Percentiles rank a stretch among this genome's conserved stretches.
These are phyloP conservation scores for Nylanderia fulva DNA, from an alignment of 1,140 invertebrate genomes.

Conservation along the genomic window DNA sequence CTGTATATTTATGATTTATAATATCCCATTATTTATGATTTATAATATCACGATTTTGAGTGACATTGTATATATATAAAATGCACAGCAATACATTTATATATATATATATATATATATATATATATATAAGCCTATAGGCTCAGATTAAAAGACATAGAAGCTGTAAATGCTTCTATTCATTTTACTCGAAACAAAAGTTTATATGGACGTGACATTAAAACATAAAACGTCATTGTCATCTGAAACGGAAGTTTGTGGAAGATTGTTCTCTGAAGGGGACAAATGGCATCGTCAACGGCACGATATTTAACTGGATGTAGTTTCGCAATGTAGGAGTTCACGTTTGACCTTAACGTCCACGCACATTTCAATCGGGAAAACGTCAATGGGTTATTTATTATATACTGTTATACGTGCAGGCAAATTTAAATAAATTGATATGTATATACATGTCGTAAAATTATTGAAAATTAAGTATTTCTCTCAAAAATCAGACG, in stretches of 20 bases:
- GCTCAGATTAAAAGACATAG: neutral
- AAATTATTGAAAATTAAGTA: neutral
- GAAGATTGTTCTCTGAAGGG: neutral
- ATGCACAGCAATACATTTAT: neutral
- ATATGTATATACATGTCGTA: neutral
- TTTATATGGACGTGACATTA: slow-evolving; percentile 27
- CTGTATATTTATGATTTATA: slow-evolving; percentile 15
- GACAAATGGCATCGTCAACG: slow-evolving; percentile 25
- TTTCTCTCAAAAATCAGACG: neutral
- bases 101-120: too few relatives aligned
- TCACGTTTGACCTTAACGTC: slow-evolving; percentile 68
- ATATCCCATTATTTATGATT: neutral
- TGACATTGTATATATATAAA: neutral
- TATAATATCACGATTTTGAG: slow-evolving; percentile 36
- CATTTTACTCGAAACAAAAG: slow-evolving; percentile 15
- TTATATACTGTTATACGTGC: slow-evolving; percentile 9
- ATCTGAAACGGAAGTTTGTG: neutral
- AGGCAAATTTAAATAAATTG: neutral
- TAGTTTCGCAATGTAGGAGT: slow-evolving; percentile 20
- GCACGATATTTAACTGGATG: neutral
- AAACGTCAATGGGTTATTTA: slow-evolving; percentile 23
- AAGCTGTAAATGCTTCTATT: neutral
- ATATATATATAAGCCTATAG: too few relatives aligned
- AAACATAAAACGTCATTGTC: slow-evolving; percentile 20
- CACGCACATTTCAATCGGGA: slow-evolving; percentile 31